These are phyloP conservation scores for Notolepis coatsorum DNA, from an alignment of 2,797 vertebrate species.

Conservation along the genomic window DNA sequence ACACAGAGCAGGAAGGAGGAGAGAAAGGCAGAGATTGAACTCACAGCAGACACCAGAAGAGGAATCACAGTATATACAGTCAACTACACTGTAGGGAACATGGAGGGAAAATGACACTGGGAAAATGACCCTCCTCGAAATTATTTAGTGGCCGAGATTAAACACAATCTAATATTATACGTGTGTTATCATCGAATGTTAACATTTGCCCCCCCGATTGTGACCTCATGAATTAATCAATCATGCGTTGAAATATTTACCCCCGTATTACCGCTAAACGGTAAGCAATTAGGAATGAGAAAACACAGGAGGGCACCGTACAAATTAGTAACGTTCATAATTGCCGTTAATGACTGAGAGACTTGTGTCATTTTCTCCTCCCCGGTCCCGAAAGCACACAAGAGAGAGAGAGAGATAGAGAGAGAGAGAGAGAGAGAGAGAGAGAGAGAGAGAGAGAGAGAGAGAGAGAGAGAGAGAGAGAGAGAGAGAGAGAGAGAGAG, in stretches of 20 bases:
- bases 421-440: conserved; percentile 70
- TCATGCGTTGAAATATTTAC: conserved; percentile 30
- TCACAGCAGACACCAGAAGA: conserved; percentile 84
- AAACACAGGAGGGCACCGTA: conserved; percentile 34
- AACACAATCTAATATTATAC: too few species aligned
- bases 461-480: conserved; percentile 69
- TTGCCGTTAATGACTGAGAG: too few species aligned
- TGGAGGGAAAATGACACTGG: conserved; percentile 75
- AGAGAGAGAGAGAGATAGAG: conserved; percentile 66
- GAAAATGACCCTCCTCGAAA: conserved; percentile 40
- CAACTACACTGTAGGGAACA: conserved; percentile 69
- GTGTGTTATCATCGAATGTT: conserved; percentile 16
- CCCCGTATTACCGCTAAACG: background rate
- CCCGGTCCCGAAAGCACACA: conserved; percentile 74
- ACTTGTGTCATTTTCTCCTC: conserved; percentile 78
- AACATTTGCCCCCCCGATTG: background rate
- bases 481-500: conserved; percentile 69
- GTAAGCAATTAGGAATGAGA: conserved; percentile 36
- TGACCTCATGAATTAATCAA: conserved; percentile 44
- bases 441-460: conserved; percentile 66
- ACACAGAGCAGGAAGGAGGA: conserved; percentile 77
- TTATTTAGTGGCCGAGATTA: too few species aligned
- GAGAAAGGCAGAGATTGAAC: conserved; percentile 84
- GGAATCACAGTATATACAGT: conserved; percentile 76
- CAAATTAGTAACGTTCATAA: conserved; percentile 38